Conservation (phyloP, 2,113 vertebrate genomes). For the Lycocorax pyrrhopterus region DNA sequence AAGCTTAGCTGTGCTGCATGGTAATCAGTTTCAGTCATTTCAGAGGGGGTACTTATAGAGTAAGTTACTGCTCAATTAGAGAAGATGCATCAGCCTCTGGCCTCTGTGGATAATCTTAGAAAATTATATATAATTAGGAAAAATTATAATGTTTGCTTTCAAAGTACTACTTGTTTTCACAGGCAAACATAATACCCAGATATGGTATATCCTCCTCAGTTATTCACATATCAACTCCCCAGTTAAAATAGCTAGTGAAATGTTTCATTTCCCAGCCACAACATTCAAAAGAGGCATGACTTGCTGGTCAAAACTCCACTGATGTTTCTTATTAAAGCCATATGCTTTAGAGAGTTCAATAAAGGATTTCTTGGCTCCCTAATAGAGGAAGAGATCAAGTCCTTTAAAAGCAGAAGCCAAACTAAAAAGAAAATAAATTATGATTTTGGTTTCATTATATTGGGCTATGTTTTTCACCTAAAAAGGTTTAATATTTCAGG, state of each 20-base stretch:
- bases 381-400: neutral
- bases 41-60: neutral
- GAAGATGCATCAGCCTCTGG: neutral
- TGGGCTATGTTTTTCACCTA: neutral
- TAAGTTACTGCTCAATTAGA: neutral
- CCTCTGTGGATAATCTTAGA: neutral
- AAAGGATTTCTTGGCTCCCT: neutral
- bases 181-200: neutral
- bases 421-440: neutral
- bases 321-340: neutral
- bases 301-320: neutral
- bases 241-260: slow-evolving; percentile 23
- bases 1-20: neutral
- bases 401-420: neutral
- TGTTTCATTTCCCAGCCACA: slow-evolving; percentile 16
- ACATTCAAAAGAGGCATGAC: neutral
- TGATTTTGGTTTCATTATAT: neutral
- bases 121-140: slow-evolving; percentile 44
- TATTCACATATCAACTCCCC: neutral
- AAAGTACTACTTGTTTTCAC: slow-evolving; percentile 10
- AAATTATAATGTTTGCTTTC: slow-evolving; percentile 19
- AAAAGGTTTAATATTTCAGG: neutral
- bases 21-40: neutral
- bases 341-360: neutral
- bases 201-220: neutral